phyloP scores from a whole-genome alignment of 37 sponge, comb jelly and placozoan species.

The Axinella damicornis region DNA sequence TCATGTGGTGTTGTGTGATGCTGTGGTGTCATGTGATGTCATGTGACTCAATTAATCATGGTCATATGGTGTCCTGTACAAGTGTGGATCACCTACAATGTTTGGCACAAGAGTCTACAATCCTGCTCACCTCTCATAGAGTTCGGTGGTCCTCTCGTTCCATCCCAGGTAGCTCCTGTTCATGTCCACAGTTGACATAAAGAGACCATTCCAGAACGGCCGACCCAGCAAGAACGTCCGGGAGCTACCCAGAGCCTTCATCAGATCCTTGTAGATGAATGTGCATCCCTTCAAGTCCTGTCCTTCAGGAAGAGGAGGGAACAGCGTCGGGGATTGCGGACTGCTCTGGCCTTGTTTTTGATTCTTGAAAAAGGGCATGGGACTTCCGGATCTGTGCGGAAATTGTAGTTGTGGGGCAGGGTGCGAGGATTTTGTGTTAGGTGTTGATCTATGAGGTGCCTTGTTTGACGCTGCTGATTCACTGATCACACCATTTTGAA shows the following conservation, averaged over 20 bases:
- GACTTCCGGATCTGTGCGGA: too few species aligned
- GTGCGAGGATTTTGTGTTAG: neutral
- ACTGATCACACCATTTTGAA: too few species aligned
- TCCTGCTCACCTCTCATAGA: slow-evolving; percentile 65
- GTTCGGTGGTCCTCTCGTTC: slow-evolving; percentile 77
- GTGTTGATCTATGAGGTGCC: neutral
- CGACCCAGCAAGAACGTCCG: slow-evolving; percentile 21
- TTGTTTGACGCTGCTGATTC: too few species aligned
- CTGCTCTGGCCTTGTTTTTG: too few species aligned
- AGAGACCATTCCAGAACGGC: slow-evolving; percentile 75
- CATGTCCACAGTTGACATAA: slow-evolving; percentile 38
- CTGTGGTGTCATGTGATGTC: too few species aligned
- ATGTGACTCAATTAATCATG: too few species aligned
- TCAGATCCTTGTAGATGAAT: slow-evolving; percentile 59
- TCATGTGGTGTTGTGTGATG: too few species aligned
- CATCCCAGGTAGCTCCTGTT: slow-evolving; percentile 68
- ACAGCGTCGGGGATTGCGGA: neutral
- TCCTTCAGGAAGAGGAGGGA: neutral
- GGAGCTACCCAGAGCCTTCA: slow-evolving; percentile 35
- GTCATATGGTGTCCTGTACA: too few species aligned
- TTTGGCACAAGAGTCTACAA: too few species aligned
- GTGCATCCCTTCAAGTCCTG: slow-evolving; percentile 1
- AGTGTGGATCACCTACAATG: too few species aligned
- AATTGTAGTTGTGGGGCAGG: neutral
- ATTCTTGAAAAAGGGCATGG: too few species aligned